Conservation (phyloP, 2,113 vertebrate species). For the Cyanoderma ruficeps region DNA sequence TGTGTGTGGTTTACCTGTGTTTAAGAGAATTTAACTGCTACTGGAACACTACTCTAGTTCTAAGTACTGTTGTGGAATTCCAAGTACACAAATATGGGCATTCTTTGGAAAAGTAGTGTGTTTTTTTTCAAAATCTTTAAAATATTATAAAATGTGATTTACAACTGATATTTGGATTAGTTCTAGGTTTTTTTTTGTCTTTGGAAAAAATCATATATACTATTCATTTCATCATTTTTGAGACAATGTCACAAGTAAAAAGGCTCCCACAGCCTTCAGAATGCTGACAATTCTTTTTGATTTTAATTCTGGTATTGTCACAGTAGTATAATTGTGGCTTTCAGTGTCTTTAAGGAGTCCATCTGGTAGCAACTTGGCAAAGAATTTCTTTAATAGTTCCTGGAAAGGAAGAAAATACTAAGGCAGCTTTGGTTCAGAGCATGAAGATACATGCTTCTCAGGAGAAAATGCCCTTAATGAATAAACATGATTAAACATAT, state of each 20-base stretch:
- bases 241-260: neutral
- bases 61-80: neutral
- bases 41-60: neutral
- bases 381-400: neutral
- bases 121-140: neutral
- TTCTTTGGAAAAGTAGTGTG: neutral
- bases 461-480: neutral
- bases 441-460: neutral
- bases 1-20: neutral
- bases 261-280: neutral
- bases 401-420: neutral
- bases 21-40: neutral
- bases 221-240: neutral
- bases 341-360: neutral
- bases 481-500: neutral
- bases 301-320: neutral
- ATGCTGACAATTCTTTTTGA: neutral
- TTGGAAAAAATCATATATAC: neutral
- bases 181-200: neutral
- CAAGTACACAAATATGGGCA: neutral
- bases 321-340: neutral
- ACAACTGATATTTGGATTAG: neutral
- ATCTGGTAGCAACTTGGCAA: neutral
- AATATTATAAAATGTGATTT: neutral
- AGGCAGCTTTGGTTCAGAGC: neutral